Percentiles rank a stretch among this genome's conserved stretches.
Conservation (phyloP, 2,113 vertebrate species). For the human region GRCh38 chr1:191796501-191797000, state of each 20-base stretch:
- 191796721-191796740: neutral
- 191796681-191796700: neutral
- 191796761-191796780: neutral
- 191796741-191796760: neutral
- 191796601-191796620: neutral
- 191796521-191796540: neutral
- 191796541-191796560: neutral
- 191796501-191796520: neutral
- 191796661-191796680: neutral
- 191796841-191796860: neutral
- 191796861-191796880: neutral
- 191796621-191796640: neutral
- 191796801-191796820: neutral
- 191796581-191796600: neutral
- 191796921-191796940: neutral
- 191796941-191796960: neutral
- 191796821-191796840: neutral
- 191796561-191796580: neutral
- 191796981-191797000: neutral
- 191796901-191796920: neutral
- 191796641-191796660: neutral
- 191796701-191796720: neutral
- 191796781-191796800: neutral
- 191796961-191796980: neutral
- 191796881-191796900: neutral